Conservation (phyloP, 2,113 vertebrate species). For the Bufo gargarizans region DNA sequence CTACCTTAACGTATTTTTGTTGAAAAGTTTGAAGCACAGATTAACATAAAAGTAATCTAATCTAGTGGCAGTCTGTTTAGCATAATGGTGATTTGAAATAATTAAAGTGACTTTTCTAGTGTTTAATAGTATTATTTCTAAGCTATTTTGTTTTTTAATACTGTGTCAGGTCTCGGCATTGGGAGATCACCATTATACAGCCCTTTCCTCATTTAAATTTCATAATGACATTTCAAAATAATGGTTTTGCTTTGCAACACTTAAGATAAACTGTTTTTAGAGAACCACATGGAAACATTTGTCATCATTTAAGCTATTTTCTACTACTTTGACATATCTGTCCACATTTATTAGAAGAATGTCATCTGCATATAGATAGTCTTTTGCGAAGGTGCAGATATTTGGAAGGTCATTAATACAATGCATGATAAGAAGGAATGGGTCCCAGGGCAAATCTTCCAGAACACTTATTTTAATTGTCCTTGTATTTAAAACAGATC, state of each 20-base stretch:
- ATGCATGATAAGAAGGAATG: constrained; percentile 56
- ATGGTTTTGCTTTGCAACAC: constrained; percentile 59
- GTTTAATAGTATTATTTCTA: constrained; percentile 31
- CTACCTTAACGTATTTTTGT: background rate
- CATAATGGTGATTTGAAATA: constrained; percentile 28
- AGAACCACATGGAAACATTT: constrained; percentile 59
- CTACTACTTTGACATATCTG: constrained; percentile 59
- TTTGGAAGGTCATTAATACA: constrained; percentile 60
- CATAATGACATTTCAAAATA: constrained; percentile 60
- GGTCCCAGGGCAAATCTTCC: constrained; percentile 58
- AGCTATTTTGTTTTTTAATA: constrained; percentile 28
- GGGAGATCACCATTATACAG: constrained; percentile 36
- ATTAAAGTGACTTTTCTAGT: constrained; percentile 40
- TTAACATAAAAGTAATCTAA: constrained; percentile 24
- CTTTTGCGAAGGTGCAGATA: constrained; percentile 58
- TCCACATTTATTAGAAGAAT: constrained; percentile 60
- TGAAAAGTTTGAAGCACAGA: constrained; percentile 20
- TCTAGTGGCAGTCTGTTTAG: constrained; percentile 13
- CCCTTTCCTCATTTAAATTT: constrained; percentile 55
- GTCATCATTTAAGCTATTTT: constrained; percentile 60
- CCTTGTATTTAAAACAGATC: constrained; percentile 60
- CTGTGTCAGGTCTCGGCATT: constrained; percentile 13
- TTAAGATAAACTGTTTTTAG: constrained; percentile 61
- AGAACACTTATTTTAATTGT: constrained; percentile 60
- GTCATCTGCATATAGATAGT: constrained; percentile 60